Evolutionary conservation across 2,797 vertebrate genomes (phyloP), one percentile per base, ranked within the genome.

Genomic region (Coluber constrictor): DNA sequence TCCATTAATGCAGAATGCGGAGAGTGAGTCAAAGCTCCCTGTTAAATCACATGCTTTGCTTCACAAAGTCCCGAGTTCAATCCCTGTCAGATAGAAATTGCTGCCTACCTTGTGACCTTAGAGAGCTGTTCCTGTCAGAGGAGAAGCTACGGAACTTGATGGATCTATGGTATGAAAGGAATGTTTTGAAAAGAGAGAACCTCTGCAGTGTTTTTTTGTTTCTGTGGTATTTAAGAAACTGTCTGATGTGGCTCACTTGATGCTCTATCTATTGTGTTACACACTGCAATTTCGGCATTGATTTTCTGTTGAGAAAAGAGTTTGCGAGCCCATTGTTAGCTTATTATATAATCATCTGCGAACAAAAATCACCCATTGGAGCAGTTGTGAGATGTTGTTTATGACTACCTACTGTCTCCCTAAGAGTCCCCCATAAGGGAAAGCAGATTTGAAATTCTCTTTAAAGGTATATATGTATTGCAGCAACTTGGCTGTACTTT

Each of bases 191-290:
- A 61, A 91, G 4, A 47, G 37, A 56, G 51, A 20, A 27, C 37
- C 29, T 27, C 61, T 12, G 32, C 63, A 63, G 55, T 56, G 59
- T 56, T 88, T 56, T 88, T 56, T 56, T 15, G 86, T 96, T 93
- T 94, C 94, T 97, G 92, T 91, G 96, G 97, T 98, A 98, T 98
- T 98, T 98, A 98, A 98, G 97, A 97, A 98, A 97, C 97, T 98
- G 97, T 97, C 97, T 98, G 97, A 96, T 94, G 89, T 94, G 96
- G 92, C 96, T 97, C 93, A 96, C 93, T 97, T 97, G 96, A 91
- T 95, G 95, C n/a, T 96, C 7, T 93, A 96, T 95, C 95, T 95
- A 96, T 95, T 97, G 94, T 96, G 97, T 96, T 96, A 95, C 94
- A 95, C 94, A 95, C 98, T 83, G 96, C 97, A 97, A 97, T 96